Conservation (phyloP, 2,888 invertebrate species). For the Orchesella flavescens region DNA sequence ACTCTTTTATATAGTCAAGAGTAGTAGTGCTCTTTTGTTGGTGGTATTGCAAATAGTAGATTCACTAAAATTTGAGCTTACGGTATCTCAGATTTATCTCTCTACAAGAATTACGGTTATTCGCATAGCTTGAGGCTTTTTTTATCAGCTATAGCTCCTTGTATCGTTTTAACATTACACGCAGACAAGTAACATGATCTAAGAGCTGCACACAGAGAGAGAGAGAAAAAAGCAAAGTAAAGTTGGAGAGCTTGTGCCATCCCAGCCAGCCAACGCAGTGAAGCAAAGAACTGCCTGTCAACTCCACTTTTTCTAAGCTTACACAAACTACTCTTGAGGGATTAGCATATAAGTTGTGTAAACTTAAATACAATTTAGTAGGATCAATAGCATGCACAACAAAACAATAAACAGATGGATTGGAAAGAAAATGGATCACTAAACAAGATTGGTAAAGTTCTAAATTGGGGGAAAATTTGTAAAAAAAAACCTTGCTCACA, state of each 20-base stretch:
- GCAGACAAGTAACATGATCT: not conserved
- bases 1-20: not conserved
- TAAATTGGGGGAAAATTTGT: too few species aligned
- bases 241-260: slow-evolving; percentile 50
- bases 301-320: slow-evolving; percentile 32
- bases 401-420: too few species aligned
- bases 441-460: too few species aligned
- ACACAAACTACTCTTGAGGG: slow-evolving; percentile 37
- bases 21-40: slow-evolving; percentile 11
- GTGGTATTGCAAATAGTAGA: slow-evolving; percentile 2
- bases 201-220: not conserved
- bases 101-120: slow-evolving; percentile 60
- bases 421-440: too few species aligned
- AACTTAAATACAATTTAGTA: slow-evolving; percentile 27
- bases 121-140: slow-evolving; percentile 58
- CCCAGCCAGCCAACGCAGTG: slow-evolving; percentile 21
- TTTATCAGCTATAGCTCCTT: slow-evolving; percentile 38
- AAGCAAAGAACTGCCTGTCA: slow-evolving; percentile 48
- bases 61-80: slow-evolving; percentile 53
- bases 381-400: not conserved
- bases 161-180: not conserved
- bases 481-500: too few species aligned
- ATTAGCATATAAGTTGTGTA: slow-evolving; percentile 48
- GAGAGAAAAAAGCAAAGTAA: slow-evolving; percentile 3
- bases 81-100: slow-evolving; percentile 63